phyloP scores from a whole-genome alignment of 2,888 invertebrate genomes.

The Yponomeuta malinellus region DNA sequence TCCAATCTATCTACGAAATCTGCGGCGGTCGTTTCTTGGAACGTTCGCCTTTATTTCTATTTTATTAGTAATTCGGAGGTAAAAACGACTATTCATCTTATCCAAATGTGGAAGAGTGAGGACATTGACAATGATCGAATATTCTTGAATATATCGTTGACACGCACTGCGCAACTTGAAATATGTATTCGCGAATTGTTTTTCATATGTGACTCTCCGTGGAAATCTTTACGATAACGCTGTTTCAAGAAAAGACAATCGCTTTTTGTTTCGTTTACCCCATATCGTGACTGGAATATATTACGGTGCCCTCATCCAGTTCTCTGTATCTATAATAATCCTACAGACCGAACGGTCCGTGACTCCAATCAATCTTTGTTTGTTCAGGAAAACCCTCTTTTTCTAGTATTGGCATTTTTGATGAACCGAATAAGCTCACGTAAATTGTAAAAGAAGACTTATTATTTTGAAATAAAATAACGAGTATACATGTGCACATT shows the following conservation, averaged over 20 bases:
- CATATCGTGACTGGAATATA: slow-evolving; percentile 34
- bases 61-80: neutral
- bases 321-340: slow-evolving; percentile 2
- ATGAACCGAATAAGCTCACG: neutral
- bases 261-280: slow-evolving; percentile 33
- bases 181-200: slow-evolving; percentile 24
- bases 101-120: slow-evolving; percentile 7
- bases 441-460: too few relatives aligned
- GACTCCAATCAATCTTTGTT: slow-evolving; percentile 7
- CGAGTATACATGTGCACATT: too few relatives aligned
- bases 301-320: slow-evolving; percentile 11
- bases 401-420: neutral
- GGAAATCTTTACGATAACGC: slow-evolving; percentile 45
- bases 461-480: too few relatives aligned
- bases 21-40: neutral
- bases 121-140: slow-evolving; percentile 22
- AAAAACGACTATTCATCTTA: slow-evolving; percentile 14
- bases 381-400: slow-evolving; percentile 5
- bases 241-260: slow-evolving; percentile 38
- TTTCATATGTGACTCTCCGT: slow-evolving; percentile 39
- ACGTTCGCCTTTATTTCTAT: neutral
- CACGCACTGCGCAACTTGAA: slow-evolving; percentile 39
- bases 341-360: neutral
- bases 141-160: slow-evolving; percentile 32
- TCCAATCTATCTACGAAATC: neutral